Evolutionary conservation across 2,113 vertebrate genomes (phyloP), one percentile per base, ranked within the genome.

Genomic region (Phrynosoma platyrhinos): DNA sequence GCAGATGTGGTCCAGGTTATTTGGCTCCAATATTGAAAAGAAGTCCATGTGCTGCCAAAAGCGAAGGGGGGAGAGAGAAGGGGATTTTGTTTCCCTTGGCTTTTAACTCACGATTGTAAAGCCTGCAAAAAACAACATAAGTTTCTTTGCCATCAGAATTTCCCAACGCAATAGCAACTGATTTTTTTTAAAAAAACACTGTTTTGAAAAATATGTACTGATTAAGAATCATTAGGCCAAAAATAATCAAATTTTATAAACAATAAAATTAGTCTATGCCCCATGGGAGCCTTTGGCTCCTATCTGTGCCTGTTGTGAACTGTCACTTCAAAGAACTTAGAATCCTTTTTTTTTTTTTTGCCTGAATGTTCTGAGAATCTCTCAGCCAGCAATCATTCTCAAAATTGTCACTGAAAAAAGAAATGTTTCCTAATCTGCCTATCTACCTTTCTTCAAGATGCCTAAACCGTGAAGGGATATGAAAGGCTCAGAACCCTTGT

Each of bases 1-100:
- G 53, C 68, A 69, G 85, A 53, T 36, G 42, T 71, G 42, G 85
- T 12, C 13, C 64, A 79, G 55, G 76, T 79, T 69, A 85, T 79
- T 62, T 53, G 76, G 68, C n/a, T 69, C 84, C 62, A 79, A 25
- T 18, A 23, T 40, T 75, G 83, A 58, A 75, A 84, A 75, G 42
- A 79, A 68, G 55, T 16, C 84, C 9, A 47, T 52, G 5, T n/a
- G 62, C 27, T 68, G 64, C 40, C 75, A 66, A 77, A 85, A n/a
- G 42, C 12, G 55, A 40, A n/a, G 47, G 42, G 30, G 74, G 62
- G 8, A 68, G 23, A 42, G 32, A 36, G 58, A 81, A 40, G 79
- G 32, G 4, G 23, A 40, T 68, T 68, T 14, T 82, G 42, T 78
- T 86, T 66, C 27, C 62, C 36, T 85, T 75, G 23, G 30, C 62